phyloP scores from a whole-genome alignment of 2,888 invertebrate genomes.

The Eretmocerus hayati region DNA sequence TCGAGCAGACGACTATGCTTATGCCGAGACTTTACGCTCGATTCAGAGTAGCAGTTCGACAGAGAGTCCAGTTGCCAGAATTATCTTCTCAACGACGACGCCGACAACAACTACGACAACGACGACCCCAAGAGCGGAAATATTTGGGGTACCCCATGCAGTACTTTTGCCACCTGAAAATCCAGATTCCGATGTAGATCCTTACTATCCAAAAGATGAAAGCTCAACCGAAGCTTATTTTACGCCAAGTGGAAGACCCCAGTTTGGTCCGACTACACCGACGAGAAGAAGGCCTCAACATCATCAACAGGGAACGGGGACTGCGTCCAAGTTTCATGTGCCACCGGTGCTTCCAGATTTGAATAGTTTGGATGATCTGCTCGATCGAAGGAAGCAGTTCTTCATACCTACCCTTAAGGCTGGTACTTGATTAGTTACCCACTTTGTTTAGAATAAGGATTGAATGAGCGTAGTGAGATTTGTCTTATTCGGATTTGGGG shows the following conservation, averaged over 20 bases:
- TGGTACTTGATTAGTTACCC: too few species aligned
- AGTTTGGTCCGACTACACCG: constrained; percentile 7
- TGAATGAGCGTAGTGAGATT: too few species aligned
- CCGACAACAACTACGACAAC: constrained; percentile 18
- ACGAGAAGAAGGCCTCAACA: constrained; percentile 21
- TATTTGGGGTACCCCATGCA: constrained; percentile 29
- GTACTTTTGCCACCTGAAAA: constrained; percentile 28
- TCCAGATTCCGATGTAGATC: constrained; percentile 36
- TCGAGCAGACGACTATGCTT: constrained; percentile 28
- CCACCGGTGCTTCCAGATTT: constrained; percentile 38
- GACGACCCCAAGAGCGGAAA: constrained; percentile 17
- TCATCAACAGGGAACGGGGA: constrained; percentile 7
- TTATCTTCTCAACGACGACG: constrained; percentile 8
- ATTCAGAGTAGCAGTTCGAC: constrained; percentile 29
- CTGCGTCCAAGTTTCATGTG: constrained; percentile 30
- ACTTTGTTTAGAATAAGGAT: too few species aligned
- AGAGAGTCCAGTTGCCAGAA: neutral
- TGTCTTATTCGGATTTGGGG: too few species aligned
- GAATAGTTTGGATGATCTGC: constrained; percentile 36
- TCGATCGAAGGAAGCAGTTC: constrained; percentile 38
- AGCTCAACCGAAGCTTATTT: constrained; percentile 37
- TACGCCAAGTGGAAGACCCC: constrained; percentile 25
- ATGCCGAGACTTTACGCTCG: constrained; percentile 33
- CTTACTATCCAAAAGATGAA: constrained; percentile 35
- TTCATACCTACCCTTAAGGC: too few species aligned